phyloP scores from a whole-genome alignment of 2,888 invertebrate genomes.

The Rotaria sp. region DNA sequence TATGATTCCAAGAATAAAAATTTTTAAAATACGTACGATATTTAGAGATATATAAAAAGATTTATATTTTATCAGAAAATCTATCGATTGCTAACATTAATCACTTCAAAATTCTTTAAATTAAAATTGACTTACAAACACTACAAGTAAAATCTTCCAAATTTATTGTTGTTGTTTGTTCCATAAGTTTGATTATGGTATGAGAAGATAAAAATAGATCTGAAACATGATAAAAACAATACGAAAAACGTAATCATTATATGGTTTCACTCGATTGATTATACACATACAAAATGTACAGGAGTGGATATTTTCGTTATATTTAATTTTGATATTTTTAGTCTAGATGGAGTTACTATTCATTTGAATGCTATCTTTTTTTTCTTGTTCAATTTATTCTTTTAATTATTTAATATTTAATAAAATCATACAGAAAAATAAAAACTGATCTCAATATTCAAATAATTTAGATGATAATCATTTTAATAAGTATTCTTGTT shows the following conservation, averaged over 20 bases:
- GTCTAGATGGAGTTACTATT: not conserved
- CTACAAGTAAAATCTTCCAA: not conserved
- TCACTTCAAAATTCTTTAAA: too few species aligned
- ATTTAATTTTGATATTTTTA: not conserved
- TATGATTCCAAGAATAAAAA: too few species aligned
- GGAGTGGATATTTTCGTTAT: not conserved
- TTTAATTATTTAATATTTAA: too few species aligned
- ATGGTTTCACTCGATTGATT: not conserved
- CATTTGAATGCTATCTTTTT: too few species aligned
- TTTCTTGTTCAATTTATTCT: too few species aligned
- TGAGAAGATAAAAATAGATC: not conserved
- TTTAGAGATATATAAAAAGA: too few species aligned
- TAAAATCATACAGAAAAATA: too few species aligned
- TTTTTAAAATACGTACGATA: too few species aligned
- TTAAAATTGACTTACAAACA: not conserved
- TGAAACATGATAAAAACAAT: not conserved
- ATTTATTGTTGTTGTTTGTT: not conserved
- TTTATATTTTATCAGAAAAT: too few species aligned
- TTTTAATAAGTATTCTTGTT: conserved; percentile 72
- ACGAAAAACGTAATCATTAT: not conserved
- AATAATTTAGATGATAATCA: conserved; percentile 95
- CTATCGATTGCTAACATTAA: too few species aligned
- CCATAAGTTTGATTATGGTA: not conserved
- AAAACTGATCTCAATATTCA: conserved; percentile 71
- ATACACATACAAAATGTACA: not conserved